phyloP scores from a whole-genome alignment of 1,140 invertebrate genomes.

The Ditylenchus dipsaci region DNA sequence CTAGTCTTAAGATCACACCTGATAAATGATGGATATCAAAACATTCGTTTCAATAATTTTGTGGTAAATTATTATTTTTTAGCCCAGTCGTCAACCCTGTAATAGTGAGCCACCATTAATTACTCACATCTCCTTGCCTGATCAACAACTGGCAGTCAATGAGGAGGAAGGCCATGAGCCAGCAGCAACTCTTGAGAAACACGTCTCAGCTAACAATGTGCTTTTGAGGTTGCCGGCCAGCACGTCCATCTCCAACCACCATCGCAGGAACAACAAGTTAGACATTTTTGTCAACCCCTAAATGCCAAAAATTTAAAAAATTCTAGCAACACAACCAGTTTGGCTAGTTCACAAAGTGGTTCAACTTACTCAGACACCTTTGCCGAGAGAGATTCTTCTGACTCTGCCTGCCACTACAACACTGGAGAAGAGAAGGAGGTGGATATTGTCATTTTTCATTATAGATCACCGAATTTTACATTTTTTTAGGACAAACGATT shows the following conservation, averaged over 20 bases:
- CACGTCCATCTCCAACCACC: not conserved
- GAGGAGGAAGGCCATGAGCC: not conserved
- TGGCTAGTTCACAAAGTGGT: slow-evolving; percentile 12
- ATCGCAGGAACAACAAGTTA: not conserved
- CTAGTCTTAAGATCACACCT: no score
- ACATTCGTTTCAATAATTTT: no score
- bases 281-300: not conserved
- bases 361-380: slow-evolving; percentile 5
- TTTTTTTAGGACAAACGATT: slow-evolving; percentile 25
- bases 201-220: not conserved
- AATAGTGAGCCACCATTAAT: not conserved
- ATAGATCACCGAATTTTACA: not conserved
- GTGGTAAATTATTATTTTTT: not conserved
- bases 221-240: not conserved
- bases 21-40: no score
- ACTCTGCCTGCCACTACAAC: slow-evolving; percentile 4
- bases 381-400: not conserved
- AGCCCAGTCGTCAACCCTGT: not conserved
- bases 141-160: not conserved
- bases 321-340: slow-evolving; percentile 12
- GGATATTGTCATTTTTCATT: not conserved
- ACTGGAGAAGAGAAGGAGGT: slow-evolving; percentile 20
- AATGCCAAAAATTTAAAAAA: not conserved
- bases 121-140: not conserved
- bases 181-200: not conserved